Conservation (phyloP, 2,888 invertebrate species). For the Ctena decussata region DNA sequence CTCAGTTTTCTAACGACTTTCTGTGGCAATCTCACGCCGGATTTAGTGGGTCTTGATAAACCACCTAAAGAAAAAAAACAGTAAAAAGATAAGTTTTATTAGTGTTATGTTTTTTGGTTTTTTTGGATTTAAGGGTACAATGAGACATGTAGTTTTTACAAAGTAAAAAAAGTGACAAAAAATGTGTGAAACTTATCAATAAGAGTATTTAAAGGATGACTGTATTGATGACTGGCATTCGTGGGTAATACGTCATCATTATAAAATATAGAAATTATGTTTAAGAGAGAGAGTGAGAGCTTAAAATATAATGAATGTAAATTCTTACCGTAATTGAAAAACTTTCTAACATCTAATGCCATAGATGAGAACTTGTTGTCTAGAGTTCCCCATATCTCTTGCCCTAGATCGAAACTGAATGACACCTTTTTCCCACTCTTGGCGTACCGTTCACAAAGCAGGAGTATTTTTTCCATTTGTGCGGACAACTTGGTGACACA, state of each 20-base stretch:
- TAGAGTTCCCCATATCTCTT: neutral
- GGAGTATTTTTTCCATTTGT: neutral
- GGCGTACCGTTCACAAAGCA: neutral
- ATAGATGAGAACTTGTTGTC: neutral
- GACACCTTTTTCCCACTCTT: neutral
- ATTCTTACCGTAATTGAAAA: neutral
- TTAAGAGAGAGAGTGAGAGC: no score
- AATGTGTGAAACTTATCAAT: no score
- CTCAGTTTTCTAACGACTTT: neutral
- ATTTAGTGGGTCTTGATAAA: neutral
- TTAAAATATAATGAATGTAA: no score
- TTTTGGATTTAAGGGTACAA: neutral
- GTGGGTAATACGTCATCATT: no score
- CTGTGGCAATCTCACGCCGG: neutral
- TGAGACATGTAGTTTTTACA: neutral
- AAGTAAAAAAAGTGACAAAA: neutral
- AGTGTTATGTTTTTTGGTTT: no score
- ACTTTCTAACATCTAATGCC: neutral
- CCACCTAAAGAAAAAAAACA: neutral
- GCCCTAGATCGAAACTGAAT: neutral
- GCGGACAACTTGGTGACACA: neutral
- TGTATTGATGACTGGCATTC: no score
- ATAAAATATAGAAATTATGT: no score
- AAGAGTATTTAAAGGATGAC: no score
- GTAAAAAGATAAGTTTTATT: neutral